A percentile compares a stretch with the other conserved stretches of the same genome.
These are phyloP conservation scores for Tromatobia lineatoria DNA, from an alignment of 2,888 invertebrate species.

Conservation along the genomic window DNA sequence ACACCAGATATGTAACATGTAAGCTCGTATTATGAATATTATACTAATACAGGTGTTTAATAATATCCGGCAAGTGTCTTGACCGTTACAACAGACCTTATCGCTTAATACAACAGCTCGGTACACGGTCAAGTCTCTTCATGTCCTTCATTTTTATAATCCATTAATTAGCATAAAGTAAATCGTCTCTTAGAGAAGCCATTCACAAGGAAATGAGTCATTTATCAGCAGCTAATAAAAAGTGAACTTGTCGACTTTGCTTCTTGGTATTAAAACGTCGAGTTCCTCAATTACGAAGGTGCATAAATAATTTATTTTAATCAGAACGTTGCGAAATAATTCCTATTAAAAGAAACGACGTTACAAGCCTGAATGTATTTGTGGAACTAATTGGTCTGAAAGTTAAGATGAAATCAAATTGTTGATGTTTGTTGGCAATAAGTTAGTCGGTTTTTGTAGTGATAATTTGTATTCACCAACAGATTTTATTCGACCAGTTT, in stretches of 20 bases:
- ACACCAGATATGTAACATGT: neutral
- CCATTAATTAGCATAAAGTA: constrained; percentile 59
- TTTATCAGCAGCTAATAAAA: constrained; percentile 5
- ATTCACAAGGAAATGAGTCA: neutral
- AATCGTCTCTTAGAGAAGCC: constrained; percentile 12
- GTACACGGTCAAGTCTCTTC: no score
- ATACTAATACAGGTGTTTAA: constrained; percentile 17
- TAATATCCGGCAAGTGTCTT: constrained; percentile 22
- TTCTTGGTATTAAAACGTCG: neutral
- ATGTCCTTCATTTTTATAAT: constrained; percentile 51
- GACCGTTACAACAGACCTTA: constrained; percentile 1
- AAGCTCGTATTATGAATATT: constrained; percentile 1
- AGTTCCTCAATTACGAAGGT: neutral
- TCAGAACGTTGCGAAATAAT: no score
- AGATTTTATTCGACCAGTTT: neutral
- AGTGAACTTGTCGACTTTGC: neutral
- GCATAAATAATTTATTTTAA: neutral
- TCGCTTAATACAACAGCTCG: neutral
- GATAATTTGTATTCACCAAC: neutral
- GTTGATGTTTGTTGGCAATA: no score
- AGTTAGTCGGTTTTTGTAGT: no score
- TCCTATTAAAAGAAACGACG: no score
- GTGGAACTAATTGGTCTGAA: no score
- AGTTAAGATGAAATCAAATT: no score
- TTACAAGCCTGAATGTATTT: no score